These are phyloP conservation scores for Oxyscelio sp. DNA, from an alignment of 2,888 invertebrate genomes.

Conservation along the genomic window DNA sequence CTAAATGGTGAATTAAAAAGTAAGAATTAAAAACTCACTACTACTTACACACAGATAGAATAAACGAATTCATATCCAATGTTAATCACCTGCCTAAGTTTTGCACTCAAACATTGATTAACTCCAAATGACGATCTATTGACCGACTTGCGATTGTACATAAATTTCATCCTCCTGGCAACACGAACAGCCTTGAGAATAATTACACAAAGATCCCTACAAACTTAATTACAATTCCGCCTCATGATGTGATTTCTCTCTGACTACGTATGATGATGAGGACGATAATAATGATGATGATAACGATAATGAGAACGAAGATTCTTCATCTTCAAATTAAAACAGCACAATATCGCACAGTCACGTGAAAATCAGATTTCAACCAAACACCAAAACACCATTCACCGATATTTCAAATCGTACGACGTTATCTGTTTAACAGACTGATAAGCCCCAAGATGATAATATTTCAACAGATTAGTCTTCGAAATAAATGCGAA, in stretches of 20 bases:
- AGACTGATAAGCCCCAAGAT: conserved; percentile 24
- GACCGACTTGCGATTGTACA: too few relatives aligned
- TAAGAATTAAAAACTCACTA: too few relatives aligned
- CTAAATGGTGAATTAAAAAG: too few relatives aligned
- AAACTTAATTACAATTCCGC: too few relatives aligned
- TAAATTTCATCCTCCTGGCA: neutral
- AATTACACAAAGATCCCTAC: neutral
- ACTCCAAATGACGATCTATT: neutral
- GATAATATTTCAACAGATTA: conserved; percentile 32
- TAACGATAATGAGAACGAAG: too few relatives aligned
- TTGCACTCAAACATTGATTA: neutral
- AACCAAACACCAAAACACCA: neutral
- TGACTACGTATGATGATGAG: neutral
- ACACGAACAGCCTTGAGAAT: neutral
- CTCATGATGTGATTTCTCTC: neutral
- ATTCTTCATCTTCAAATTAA: too few relatives aligned
- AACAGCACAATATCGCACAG: neutral
- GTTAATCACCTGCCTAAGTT: too few relatives aligned
- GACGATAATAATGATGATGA: too few relatives aligned
- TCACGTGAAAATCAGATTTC: conserved; percentile 12
- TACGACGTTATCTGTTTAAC: conserved; percentile 3
- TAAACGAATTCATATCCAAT: too few relatives aligned
- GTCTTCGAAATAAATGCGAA: conserved; percentile 10
- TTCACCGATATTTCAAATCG: conserved; percentile 12
- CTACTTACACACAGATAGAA: too few relatives aligned